phyloP scores from a whole-genome alignment of 2,888 invertebrate genomes.

The Stenotaenia linearis region DNA sequence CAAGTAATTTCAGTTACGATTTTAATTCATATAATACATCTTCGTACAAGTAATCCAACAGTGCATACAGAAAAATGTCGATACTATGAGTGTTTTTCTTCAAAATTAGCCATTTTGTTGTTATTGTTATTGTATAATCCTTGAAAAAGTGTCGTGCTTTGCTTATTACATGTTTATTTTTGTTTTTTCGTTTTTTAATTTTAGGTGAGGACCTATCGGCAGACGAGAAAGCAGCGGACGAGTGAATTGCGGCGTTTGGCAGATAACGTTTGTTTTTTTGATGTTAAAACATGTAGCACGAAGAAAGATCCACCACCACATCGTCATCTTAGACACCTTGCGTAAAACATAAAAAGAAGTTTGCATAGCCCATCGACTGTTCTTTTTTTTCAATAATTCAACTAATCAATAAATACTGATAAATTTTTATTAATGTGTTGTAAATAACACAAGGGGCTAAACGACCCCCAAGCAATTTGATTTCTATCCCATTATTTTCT shows the following conservation, averaged over 20 bases:
- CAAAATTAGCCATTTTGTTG: no score
- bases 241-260: neutral
- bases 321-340: conserved; percentile 22
- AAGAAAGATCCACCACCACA: conserved; percentile 20
- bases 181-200: neutral
- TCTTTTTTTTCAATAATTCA: neutral
- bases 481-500: neutral
- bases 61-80: conserved; percentile 21
- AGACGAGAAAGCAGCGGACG: neutral
- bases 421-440: conserved; percentile 14
- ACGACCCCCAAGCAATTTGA: neutral
- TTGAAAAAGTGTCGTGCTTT: no score
- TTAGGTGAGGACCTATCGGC: neutral
- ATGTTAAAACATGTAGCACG: conserved; percentile 24
- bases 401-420: neutral
- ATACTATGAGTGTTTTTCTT: neutral
- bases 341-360: neutral
- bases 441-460: conserved; percentile 9
- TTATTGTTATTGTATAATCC: neutral
- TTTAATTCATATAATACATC: neutral
- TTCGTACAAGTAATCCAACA: neutral
- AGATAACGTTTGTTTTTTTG: neutral
- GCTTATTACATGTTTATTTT: neutral
- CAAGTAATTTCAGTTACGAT: conserved; percentile 4
- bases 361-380: conserved; percentile 15